Evolutionary conservation across 2,113 vertebrate species (phyloP).

Genomic region (Mormyrus lacerda): DNA sequence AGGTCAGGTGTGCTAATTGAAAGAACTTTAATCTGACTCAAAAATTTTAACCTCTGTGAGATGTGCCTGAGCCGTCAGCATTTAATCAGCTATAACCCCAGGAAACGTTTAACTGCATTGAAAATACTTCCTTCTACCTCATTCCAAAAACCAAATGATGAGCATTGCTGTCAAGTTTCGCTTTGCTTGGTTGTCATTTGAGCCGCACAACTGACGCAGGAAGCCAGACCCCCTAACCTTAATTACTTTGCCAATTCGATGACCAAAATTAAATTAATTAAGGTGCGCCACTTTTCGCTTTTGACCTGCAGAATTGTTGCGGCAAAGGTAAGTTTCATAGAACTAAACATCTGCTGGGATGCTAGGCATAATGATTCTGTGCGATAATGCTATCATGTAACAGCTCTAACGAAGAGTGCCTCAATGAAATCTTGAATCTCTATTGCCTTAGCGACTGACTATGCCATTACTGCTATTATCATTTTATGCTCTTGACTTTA

Average conservation of each 20-base stretch:
- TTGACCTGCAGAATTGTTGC: not conserved
- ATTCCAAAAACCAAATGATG: not conserved
- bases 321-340: not conserved
- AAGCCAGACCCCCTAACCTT: not conserved
- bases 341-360: not conserved
- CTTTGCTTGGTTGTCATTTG: not conserved
- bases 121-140: conserved; percentile 8
- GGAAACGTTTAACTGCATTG: conserved; percentile 14
- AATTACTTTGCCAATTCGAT: not conserved
- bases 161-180: conserved; percentile 12
- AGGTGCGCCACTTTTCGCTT: not conserved
- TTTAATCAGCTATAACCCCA: not conserved
- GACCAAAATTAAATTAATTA: not conserved
- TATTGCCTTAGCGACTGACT: not conserved
- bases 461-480: not conserved
- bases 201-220: not conserved
- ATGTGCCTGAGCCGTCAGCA: not conserved
- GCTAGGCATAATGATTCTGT: not conserved
- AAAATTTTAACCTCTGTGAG: not conserved
- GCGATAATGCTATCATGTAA: not conserved
- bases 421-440: not conserved
- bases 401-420: not conserved
- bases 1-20: not conserved
- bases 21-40: not conserved
- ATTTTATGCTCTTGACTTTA: not conserved